A percentile compares a stretch with the other conserved stretches of the same genome.
Conservation (phyloP, 2,888 invertebrate species). For the Ormyrus nitidulus region DNA sequence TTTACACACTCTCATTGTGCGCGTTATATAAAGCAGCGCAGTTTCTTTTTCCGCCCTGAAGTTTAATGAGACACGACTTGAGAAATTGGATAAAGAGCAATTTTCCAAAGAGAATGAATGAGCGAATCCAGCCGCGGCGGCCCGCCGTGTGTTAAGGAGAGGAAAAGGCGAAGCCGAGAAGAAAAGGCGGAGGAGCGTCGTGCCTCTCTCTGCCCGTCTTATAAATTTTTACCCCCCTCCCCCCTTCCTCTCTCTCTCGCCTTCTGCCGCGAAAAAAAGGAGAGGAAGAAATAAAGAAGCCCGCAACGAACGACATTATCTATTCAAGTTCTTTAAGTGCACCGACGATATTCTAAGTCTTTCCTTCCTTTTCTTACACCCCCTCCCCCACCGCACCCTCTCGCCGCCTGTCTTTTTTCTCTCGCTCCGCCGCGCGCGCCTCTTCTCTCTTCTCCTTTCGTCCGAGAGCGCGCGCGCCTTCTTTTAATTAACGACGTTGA, state of each 20-base stretch:
- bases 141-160: slow-evolving; percentile 52
- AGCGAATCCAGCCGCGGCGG: slow-evolving; percentile 62
- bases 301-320: slow-evolving; percentile 54
- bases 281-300: slow-evolving; percentile 43
- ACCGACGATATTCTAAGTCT: slow-evolving; percentile 55
- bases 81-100: slow-evolving; percentile 75
- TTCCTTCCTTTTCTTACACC: slow-evolving; percentile 47
- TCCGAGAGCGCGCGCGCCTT: slow-evolving; percentile 12
- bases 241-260: slow-evolving; percentile 15
- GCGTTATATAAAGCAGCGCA: slow-evolving; percentile 61
- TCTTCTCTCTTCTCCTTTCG: slow-evolving; percentile 36
- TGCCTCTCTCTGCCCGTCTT: slow-evolving; percentile 38
- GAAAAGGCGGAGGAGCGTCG: slow-evolving; percentile 46
- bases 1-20: slow-evolving; percentile 60
- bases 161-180: slow-evolving; percentile 51
- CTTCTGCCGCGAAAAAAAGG: slow-evolving; percentile 9
- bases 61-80: slow-evolving; percentile 73
- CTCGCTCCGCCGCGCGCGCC: background rate
- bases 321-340: slow-evolving; percentile 56
- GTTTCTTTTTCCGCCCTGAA: slow-evolving; percentile 67
- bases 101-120: slow-evolving; percentile 71
- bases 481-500: slow-evolving; percentile 59
- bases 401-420: slow-evolving; percentile 10
- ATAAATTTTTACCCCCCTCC: slow-evolving; percentile 47
- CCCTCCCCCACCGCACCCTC: background rate